A percentile compares a stretch with the other conserved stretches of the same genome.
Evolutionary conservation across 30 jellyfish, hydroid and myxozoan species (phyloP).

Genomic region (Aurelia aurita complex sp. Pacific): DNA sequence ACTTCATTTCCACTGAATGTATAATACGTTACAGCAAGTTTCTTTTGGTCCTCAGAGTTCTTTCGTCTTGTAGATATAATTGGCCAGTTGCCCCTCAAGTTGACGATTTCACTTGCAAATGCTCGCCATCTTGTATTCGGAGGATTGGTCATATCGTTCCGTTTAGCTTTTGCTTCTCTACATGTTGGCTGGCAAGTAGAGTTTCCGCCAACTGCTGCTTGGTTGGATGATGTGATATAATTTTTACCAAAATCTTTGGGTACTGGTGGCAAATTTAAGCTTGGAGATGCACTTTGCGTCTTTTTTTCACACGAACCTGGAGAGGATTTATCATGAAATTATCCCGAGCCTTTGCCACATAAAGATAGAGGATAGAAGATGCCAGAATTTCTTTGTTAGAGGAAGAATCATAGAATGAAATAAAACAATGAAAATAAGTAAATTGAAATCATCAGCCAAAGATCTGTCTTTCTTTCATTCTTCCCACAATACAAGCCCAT

Average conservation of each 20-base stretch:
- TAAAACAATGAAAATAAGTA: too few relatives aligned
- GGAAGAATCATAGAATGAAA: too few relatives aligned
- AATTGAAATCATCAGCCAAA: too few relatives aligned
- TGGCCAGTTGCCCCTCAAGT: constrained; percentile 66
- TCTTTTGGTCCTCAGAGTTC: not conserved
- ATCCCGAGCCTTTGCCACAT: too few relatives aligned
- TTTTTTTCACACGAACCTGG: not conserved
- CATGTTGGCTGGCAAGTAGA: not conserved
- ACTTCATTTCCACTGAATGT: constrained; percentile 85
- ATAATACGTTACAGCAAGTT: constrained; percentile 47
- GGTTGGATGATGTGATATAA: not conserved
- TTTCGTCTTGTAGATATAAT: constrained; percentile 6
- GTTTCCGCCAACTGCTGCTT: not conserved
- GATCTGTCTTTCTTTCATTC: too few relatives aligned
- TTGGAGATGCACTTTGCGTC: not conserved
- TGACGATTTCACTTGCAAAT: constrained; percentile 24
- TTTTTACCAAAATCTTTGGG: not conserved
- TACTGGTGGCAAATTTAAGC: constrained; percentile 19
- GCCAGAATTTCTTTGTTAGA: too few relatives aligned
- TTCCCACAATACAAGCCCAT: too few relatives aligned
- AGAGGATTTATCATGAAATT: too few relatives aligned
- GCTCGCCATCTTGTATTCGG: constrained; percentile 8
- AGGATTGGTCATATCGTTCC: not conserved
- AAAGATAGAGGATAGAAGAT: too few relatives aligned
- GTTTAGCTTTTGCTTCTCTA: not conserved